Conservation (phyloP, 2,797 vertebrate species). For the Megalops cyprinoides region DNA sequence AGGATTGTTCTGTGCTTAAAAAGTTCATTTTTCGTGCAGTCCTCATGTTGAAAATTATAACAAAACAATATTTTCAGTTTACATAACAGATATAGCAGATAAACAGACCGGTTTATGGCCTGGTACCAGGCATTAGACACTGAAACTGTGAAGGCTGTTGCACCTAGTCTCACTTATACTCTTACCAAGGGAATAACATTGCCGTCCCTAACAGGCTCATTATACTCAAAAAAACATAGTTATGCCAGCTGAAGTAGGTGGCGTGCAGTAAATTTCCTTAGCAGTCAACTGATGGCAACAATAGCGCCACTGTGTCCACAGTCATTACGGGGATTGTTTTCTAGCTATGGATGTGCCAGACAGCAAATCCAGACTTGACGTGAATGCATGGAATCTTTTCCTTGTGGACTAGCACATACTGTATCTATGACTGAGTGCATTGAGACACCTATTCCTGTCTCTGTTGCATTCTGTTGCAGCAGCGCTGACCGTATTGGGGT, state of each 20-base stretch:
- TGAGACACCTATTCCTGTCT: background rate
- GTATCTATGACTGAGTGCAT: background rate
- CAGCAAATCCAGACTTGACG: background rate
- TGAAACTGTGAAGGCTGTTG: too few relatives aligned
- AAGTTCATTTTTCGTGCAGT: background rate
- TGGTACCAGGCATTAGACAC: too few relatives aligned
- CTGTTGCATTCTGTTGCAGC: background rate
- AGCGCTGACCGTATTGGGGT: background rate
- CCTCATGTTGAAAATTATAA: background rate
- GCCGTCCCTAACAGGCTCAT: slow-evolving; percentile 17
- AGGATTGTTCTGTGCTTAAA: background rate
- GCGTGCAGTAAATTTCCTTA: background rate
- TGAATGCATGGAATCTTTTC: background rate
- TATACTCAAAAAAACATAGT: background rate
- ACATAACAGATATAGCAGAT: background rate
- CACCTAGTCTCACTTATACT: background rate
- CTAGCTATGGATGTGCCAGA: background rate
- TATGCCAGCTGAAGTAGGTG: background rate
- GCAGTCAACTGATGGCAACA: background rate
- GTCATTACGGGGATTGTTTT: background rate
- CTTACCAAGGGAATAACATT: slow-evolving; percentile 1
- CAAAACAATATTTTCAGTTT: background rate
- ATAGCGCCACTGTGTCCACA: background rate
- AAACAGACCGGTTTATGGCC: too few relatives aligned
- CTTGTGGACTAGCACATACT: background rate